These are phyloP conservation scores for Microtus ochrogaster DNA, from an alignment of 2,113 vertebrate species.

Conservation along the genomic window DNA sequence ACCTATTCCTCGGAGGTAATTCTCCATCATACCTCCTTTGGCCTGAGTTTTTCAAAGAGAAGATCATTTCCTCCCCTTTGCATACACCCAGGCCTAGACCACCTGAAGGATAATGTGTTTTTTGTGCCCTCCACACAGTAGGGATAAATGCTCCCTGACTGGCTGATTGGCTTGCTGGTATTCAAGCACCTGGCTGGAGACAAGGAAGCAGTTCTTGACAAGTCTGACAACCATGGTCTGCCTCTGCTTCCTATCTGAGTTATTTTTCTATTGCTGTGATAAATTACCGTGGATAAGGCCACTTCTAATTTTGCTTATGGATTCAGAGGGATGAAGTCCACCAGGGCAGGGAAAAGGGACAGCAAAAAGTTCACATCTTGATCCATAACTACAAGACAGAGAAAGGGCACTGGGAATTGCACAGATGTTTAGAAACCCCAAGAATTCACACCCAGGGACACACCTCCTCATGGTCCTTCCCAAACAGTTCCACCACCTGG, in stretches of 20 bases:
- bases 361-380: neutral
- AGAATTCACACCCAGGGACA: neutral
- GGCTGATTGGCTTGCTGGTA: neutral
- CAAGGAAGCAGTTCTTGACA: neutral
- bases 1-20: neutral
- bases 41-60: neutral
- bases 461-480: neutral
- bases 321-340: neutral
- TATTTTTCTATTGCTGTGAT: neutral
- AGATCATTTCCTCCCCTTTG: neutral
- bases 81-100: neutral
- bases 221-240: neutral
- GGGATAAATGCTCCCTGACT: neutral
- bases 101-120: neutral
- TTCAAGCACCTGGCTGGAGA: neutral
- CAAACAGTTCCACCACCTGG: neutral
- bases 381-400: neutral
- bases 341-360: neutral
- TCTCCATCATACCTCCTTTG: neutral
- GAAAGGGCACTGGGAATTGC: neutral
- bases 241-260: neutral
- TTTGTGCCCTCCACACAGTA: neutral
- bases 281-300: neutral
- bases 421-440: neutral
- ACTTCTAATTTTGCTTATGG: neutral